A percentile compares a stretch with the other conserved stretches of the same genome.
Conservation (phyloP, 1,140 invertebrate genomes). For the Sitobion miscanthi region DNA sequence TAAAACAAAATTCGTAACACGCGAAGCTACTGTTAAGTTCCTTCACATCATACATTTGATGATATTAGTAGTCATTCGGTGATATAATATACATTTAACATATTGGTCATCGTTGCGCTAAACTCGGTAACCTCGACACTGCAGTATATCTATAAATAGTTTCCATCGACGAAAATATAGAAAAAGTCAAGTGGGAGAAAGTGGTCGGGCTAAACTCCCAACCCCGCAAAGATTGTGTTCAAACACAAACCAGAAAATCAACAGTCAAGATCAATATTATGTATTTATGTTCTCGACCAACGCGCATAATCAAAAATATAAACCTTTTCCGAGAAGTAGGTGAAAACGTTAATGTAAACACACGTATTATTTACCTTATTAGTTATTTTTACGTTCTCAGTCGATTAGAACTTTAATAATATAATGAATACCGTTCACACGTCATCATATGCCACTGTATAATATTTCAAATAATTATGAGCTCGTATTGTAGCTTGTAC, state of each 20-base stretch:
- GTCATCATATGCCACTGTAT: background rate
- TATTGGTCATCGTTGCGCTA: background rate
- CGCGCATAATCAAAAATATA: background rate
- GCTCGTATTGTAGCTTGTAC: background rate
- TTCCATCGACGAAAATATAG: background rate
- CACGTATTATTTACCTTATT: no score
- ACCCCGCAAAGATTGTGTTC: background rate
- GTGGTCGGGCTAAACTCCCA: background rate
- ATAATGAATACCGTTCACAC: no score
- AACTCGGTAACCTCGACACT: background rate
- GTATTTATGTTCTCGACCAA: background rate
- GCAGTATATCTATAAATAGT: background rate
- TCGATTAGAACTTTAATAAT: no score
- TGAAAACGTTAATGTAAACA: background rate
- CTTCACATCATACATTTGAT: background rate
- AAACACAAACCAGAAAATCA: background rate
- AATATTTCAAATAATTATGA: background rate
- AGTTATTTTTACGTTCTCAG: no score
- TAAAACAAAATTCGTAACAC: background rate
- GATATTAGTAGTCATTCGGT: background rate
- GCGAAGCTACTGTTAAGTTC: background rate
- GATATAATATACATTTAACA: background rate
- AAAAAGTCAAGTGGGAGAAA: background rate
- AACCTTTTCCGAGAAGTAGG: rapidly evolving
- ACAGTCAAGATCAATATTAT: background rate